Percentiles rank a stretch among this genome's conserved stretches.
Evolutionary conservation across 2,797 vertebrate species (phyloP).

Genomic region (Cheirogaleus major): DNA sequence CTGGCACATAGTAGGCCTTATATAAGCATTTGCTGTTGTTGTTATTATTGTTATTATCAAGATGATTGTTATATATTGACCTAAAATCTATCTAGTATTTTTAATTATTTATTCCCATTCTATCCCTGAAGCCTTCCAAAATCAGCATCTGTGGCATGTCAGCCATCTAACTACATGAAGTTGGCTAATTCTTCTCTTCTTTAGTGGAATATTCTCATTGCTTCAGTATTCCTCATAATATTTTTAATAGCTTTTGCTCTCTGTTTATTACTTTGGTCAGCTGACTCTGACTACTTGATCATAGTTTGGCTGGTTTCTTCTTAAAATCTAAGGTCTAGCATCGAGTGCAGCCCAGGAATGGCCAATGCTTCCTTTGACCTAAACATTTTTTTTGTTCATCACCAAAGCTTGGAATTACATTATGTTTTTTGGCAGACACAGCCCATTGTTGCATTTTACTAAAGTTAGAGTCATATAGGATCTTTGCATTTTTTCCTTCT

Average conservation of each 20-base stretch:
- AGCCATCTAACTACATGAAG: background rate
- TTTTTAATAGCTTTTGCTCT: background rate
- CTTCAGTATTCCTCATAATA: background rate
- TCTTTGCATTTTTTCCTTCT: background rate
- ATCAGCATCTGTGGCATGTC: background rate
- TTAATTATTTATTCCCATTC: background rate
- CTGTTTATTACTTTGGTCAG: background rate
- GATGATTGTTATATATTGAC: background rate
- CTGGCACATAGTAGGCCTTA: background rate
- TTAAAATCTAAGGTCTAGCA: background rate
- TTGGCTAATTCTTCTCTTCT: background rate
- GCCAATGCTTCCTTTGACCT: background rate
- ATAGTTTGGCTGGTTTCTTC: background rate
- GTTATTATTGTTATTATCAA: background rate
- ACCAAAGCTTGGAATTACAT: background rate
- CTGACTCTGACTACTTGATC: background rate
- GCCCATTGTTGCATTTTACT: background rate
- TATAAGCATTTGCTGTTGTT: background rate
- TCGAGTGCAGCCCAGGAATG: background rate
- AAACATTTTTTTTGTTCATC: background rate
- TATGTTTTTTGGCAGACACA: background rate
- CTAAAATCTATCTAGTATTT: background rate
- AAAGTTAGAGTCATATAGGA: background rate
- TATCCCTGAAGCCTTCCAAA: background rate
- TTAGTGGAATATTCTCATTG: background rate